These are phyloP conservation scores for Amblyteles armatorius DNA, from an alignment of 2,888 invertebrate genomes.

Conservation along the genomic window DNA sequence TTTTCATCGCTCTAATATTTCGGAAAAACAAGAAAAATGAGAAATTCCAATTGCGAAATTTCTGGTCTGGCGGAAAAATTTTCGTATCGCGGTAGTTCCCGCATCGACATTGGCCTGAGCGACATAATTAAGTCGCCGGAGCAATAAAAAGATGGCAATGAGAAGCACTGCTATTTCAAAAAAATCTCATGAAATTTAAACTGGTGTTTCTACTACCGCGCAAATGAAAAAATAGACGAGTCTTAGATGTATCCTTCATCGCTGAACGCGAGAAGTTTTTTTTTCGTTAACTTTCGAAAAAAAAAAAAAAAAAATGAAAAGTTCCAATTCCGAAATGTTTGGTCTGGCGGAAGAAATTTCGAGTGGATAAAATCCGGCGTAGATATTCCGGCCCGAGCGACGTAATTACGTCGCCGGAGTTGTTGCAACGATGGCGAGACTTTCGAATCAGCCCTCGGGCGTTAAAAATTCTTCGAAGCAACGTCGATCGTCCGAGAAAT, in stretches of 20 bases:
- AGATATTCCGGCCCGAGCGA: neutral
- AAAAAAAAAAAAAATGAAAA: too few species aligned
- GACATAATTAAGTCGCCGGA: neutral
- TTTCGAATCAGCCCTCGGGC: slow-evolving; percentile 26
- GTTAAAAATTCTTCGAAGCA: slow-evolving; percentile 17
- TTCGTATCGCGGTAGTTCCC: neutral
- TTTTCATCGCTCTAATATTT: too few species aligned
- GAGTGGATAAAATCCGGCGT: neutral
- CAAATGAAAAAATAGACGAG: neutral
- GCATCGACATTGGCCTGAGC: neutral
- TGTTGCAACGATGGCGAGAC: neutral
- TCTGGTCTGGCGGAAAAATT: neutral
- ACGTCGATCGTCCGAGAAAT: neutral
- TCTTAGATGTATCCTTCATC: neutral
- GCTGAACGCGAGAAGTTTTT: too few species aligned
- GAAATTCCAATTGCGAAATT: too few species aligned
- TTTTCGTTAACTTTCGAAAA: too few species aligned
- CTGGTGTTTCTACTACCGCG: too few species aligned
- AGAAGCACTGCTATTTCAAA: too few species aligned
- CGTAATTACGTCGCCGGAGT: neutral
- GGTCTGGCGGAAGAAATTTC: neutral
- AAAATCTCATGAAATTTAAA: too few species aligned
- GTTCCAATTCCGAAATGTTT: too few species aligned
- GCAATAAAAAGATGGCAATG: too few species aligned
- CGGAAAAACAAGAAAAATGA: too few species aligned